Evolutionary conservation across 2,797 vertebrate species (phyloP).

Genomic region (Miichthys miiuy): DNA sequence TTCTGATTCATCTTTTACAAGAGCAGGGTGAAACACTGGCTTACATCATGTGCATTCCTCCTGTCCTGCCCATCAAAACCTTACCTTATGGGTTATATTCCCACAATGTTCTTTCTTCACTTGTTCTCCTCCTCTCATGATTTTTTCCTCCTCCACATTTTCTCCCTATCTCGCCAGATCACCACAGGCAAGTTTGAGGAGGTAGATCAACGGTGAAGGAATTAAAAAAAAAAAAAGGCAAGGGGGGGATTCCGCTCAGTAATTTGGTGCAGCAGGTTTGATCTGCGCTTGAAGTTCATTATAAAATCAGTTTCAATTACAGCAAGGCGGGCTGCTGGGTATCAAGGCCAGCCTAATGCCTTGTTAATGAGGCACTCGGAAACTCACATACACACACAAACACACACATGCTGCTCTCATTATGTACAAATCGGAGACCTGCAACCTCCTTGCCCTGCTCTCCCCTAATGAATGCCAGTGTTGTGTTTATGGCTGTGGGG

Average conservation of each 20-base stretch:
- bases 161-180: conserved; percentile 29
- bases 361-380: conserved; percentile 79
- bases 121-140: conserved; percentile 7
- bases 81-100: conserved; percentile 49
- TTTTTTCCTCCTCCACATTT: conserved; percentile 12
- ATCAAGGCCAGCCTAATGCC: conserved; percentile 78
- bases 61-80: conserved; percentile 46
- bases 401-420: conserved; percentile 78
- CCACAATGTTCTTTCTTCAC: conserved; percentile 27
- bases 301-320: conserved; percentile 83
- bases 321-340: conserved; percentile 68
- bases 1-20: conserved; percentile 76
- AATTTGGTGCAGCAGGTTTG: conserved; percentile 74
- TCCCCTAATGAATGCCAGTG: conserved; percentile 79
- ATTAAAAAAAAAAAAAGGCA: conserved; percentile 28
- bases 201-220: conserved; percentile 35
- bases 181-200: conserved; percentile 39
- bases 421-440: conserved; percentile 78
- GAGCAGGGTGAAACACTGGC: conserved; percentile 43
- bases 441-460: conserved; percentile 68
- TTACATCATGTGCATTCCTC: conserved; percentile 54
- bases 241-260: conserved; percentile 49
- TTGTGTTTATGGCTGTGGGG: conserved; percentile 75
- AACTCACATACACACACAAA: conserved; percentile 61
- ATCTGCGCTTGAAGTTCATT: conserved; percentile 80